Base-by-base conservation (phyloP, 1,140 invertebrate genomes). In the Drosophila dunni region DNA sequence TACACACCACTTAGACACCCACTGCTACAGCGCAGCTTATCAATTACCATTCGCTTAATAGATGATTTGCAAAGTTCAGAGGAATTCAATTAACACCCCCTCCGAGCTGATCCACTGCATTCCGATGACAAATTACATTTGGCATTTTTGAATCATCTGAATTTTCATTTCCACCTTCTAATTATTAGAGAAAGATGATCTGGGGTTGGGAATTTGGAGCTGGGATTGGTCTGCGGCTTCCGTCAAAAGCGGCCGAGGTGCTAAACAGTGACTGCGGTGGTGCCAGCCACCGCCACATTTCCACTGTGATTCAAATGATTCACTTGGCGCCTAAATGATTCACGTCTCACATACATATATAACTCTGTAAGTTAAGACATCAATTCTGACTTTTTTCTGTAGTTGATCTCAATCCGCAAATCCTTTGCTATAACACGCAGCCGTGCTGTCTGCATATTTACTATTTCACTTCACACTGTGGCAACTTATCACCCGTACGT, bases 51-150 rank as follows among this genome's bases (percentile, higher is more conserved):
- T 8, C 10, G 10, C 10, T 38, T n/a, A 24, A 20, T 15, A 10
- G 3, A 17, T 67, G 54, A 60, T 54, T 53, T n/a, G 15, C 29
- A 36, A 34, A 36, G 33, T 74, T 74, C 71, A 17, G 8, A 29
- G 1, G 57, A 69, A 74, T n/a, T 9, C n/a, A 63, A 69, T 74
- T 74, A 74, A 44, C 71, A 69, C 66, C 36, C 17, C 3, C 7
- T 17, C 40, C n/a, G n/a, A 33, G 60, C 34, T 70, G 68, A 70
- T 40, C 50, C 34, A 69, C 20, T 69, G 65, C 71, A 69, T 61
- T 13, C 38, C 20, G 17, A 56, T 62, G 65, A 48, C 57, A 62
- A 51, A 40, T 64, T 42, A 33, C 56, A 45, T 6, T 13, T 57
- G 36, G 2, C 13, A 17, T 11, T n/a, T 17, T 50, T 57, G 60